These are phyloP conservation scores for Xiphorhynchus erythropygius DNA, from an alignment of 2,797 vertebrate genomes.

Conservation along the genomic window DNA sequence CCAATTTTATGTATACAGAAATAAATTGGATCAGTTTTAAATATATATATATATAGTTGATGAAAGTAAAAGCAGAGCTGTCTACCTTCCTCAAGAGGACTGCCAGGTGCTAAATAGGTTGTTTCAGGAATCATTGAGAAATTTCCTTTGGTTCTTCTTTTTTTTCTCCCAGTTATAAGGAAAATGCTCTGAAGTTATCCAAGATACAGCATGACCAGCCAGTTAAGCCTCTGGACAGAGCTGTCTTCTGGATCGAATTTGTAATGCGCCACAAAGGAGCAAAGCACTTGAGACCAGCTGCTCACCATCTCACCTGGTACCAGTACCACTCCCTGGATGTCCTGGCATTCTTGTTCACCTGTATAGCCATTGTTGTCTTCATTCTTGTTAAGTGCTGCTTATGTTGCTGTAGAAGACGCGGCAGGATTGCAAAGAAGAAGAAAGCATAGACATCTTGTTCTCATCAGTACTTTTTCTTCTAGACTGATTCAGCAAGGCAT, in stretches of 20 bases:
- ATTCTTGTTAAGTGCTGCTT: slow-evolving; percentile 66
- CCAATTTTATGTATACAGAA: neutral
- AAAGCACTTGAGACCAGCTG: slow-evolving; percentile 83
- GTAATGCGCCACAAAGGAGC: slow-evolving; percentile 87
- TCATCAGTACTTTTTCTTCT: neutral
- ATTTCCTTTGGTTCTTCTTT: neutral
- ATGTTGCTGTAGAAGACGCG: slow-evolving; percentile 67
- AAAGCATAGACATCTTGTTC: slow-evolving; percentile 59
- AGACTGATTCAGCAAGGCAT: neutral
- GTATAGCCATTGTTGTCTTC: slow-evolving; percentile 25
- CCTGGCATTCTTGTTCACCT: slow-evolving; percentile 73
- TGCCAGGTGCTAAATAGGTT: neutral
- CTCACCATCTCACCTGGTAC: slow-evolving; percentile 87
- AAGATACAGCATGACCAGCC: slow-evolving; percentile 86
- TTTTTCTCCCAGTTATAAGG: slow-evolving; percentile 77
- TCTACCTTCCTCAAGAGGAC: neutral
- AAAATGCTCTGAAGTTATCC: slow-evolving; percentile 78
- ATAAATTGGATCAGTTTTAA: neutral
- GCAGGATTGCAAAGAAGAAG: slow-evolving; percentile 36
- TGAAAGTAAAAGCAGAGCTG: neutral
- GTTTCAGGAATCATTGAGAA: neutral
- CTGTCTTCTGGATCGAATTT: slow-evolving; percentile 87
- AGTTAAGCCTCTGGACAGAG: slow-evolving; percentile 79
- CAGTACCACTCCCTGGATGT: slow-evolving; percentile 87
- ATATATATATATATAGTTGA: neutral